A percentile compares a stretch with the other conserved stretches of the same genome.
Conservation (phyloP, 35 echinoderm and acorn worm genomes). For the Anneissia japonica region DNA sequence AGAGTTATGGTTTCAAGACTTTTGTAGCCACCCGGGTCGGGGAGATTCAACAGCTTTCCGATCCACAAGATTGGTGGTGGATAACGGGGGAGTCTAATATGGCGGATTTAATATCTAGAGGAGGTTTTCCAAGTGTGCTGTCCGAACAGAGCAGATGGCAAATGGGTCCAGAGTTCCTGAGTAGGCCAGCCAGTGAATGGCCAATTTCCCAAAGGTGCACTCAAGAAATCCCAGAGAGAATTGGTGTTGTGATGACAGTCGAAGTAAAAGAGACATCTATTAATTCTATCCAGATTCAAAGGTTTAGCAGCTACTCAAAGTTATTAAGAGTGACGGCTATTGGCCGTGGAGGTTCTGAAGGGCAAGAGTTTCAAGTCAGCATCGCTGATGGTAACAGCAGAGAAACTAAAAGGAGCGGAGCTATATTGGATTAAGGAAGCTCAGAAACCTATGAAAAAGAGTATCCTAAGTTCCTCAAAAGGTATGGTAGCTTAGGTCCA, state of each 20-base stretch:
- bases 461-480: background rate
- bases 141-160: conserved; percentile 15
- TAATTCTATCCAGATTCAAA: conserved; percentile 3
- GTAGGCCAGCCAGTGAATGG: conserved; percentile 8
- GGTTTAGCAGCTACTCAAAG: background rate
- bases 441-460: conserved; percentile 19
- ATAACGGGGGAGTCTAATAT: background rate
- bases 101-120: conserved; percentile 30
- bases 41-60: conserved; percentile 23
- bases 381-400: background rate
- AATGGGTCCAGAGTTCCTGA: conserved; percentile 31
- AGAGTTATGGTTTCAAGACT: conserved; percentile 58
- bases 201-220: conserved; percentile 38
- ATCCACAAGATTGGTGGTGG: conserved; percentile 67
- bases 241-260: conserved; percentile 1
- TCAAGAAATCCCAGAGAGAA: conserved; percentile 6
- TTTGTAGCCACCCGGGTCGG: conserved; percentile 46
- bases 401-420: conserved; percentile 21
- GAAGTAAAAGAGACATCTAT: background rate
- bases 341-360: background rate
- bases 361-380: background rate
- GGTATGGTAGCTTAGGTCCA: conserved; percentile 15
- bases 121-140: background rate
- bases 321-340: conserved; percentile 12
- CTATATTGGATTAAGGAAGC: conserved; percentile 30